A percentile compares a stretch with the other conserved stretches of the same genome.
Evolutionary conservation across 2,888 invertebrate genomes (phyloP).

Genomic region (Maniola hyperantus): DNA sequence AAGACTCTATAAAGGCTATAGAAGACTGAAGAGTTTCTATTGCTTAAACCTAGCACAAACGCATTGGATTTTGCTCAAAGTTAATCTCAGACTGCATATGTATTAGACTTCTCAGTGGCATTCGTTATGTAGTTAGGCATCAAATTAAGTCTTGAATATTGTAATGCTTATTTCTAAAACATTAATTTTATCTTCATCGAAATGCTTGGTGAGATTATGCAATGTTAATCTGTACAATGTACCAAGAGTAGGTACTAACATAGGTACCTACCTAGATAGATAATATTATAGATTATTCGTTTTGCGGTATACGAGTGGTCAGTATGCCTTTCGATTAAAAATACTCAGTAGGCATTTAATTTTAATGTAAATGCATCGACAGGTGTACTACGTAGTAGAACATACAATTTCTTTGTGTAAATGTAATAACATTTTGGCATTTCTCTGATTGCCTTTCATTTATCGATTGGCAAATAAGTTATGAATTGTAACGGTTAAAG

Average conservation of each 20-base stretch:
- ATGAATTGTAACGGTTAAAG: constrained; percentile 21
- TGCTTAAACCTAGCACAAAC: too few species aligned
- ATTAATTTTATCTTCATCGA: background rate
- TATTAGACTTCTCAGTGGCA: too few species aligned
- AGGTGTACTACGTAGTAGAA: too few species aligned
- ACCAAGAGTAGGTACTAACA: too few species aligned
- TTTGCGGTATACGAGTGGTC: constrained; percentile 25
- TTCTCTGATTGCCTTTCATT: constrained; percentile 30
- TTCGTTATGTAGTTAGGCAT: background rate
- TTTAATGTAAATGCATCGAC: too few species aligned
- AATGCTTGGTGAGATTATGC: background rate
- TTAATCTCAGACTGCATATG: too few species aligned
- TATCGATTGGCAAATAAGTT: constrained; percentile 21
- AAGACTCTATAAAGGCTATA: background rate
- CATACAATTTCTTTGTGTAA: too few species aligned
- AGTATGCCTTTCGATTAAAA: constrained; percentile 31
- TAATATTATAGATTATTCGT: background rate
- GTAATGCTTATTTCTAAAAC: background rate
- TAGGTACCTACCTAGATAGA: background rate
- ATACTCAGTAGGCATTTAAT: constrained; percentile 22
- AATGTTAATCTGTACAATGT: background rate
- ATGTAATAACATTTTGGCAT: constrained; percentile 22
- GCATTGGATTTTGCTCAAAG: too few species aligned
- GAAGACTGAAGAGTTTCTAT: background rate
- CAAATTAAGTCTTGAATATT: background rate